Base-by-base conservation (phyloP, 2,888 invertebrate species). In the Hemaris fuciformis region DNA sequence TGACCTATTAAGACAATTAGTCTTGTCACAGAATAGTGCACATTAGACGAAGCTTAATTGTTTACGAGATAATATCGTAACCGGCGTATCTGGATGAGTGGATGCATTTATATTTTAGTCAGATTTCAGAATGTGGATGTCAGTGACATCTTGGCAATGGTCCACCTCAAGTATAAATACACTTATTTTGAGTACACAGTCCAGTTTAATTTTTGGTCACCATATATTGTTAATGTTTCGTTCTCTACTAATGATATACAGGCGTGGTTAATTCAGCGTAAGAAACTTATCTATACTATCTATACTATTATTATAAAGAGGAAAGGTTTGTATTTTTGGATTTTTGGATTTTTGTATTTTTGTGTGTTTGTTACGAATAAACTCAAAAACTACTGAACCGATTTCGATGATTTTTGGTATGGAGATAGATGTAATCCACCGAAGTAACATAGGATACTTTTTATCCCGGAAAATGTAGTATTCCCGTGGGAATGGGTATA, bases 131-230 rank as follows among this genome's bases (percentile, higher is more conserved):
- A 84, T 83, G 81, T 77, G 71, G 75, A 88, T 89, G 90, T 89
- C 88, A 85, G 81, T 87, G 87, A 87, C 88, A 87, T 88, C 82
- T 91, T 92, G 91, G 91, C 91, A 89, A 71, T 71, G 79, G 76
- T 90, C 91, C 91, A 90, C 79, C 65, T 78, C 74, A 82, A 82
- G 82, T 89, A 89, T 91, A 91, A 88, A 89, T 91, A 88, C 82
- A 88, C 84, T 74, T 85, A 88, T 87, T 85, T 89, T 85, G 76
- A 81, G 80, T 85, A 80, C 87, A 84, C 84, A 76, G 84, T 84
- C 83, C 81, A 85, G 83, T 85, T 84, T 84, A 85, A 79, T 80
- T 81, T 86, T 85, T 88, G 84, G 81, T 85, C 81, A 89, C 80
- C 83, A 82, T 85, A 83, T 84, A 82, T 80, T 81, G 77, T 78